Evolutionary conservation across 2,888 invertebrate genomes (phyloP), one percentile per base, ranked within the genome.

Genomic region (Cataglyphis albicans): DNA sequence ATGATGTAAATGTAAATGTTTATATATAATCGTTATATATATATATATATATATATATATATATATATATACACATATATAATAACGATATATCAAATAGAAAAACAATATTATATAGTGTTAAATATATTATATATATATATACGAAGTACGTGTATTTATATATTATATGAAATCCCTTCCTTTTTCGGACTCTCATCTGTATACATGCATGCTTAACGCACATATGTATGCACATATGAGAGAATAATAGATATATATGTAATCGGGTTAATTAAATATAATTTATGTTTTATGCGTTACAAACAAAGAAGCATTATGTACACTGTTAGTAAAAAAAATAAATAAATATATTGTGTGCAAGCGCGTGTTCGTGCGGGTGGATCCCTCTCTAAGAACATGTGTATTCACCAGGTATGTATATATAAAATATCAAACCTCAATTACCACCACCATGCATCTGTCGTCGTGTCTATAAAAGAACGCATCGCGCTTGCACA

Each of bases 241-340:
- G 86, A 88, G 86, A 81, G 88, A 87, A 87, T 82, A 84, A 85
- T 90, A 88, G 83, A 90, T 89, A 90, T 90, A 87, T 89, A 67
- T 64, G 65, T 74, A 67, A 90, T 91, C 90, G 87, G 91, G 91
- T 92, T 92, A 92, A 91, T 92, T 86, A 89, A 91, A 91, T 91
- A 52, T 52, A 92, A 87, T 89, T 92, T 88, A 92, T 92, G 88
- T 87, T 89, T 87, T 78, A 87, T 88, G 90, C 89, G 93, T 94
- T 94, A 94, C 93, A 93, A 94, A 94, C 94, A 94, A 94, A 94
- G 91, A 94, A 94, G 94, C 94, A 93, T 93, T 94, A 94, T 94
- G 93, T 94, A 94, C 94, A 94, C 93, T 93, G 93, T 94, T 94
- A 94, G 94, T 94, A 91, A 76, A 88, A 83, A 80, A 74, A 85